Base-by-base conservation (phyloP, 2,888 invertebrate genomes). In the Chrysodeixis includens region DNA sequence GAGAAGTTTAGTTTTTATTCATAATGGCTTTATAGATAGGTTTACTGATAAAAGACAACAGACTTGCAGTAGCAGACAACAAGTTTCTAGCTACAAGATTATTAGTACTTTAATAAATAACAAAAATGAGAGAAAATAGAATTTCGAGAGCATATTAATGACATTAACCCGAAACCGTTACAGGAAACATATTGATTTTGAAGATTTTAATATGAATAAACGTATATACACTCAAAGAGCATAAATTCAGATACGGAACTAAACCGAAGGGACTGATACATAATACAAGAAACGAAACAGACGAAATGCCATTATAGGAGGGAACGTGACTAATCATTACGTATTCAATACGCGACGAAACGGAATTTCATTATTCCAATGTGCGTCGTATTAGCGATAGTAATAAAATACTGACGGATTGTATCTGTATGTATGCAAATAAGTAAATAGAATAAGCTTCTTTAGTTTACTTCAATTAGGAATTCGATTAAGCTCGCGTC, bases 301-400 rank as follows among this genome's bases (percentile, higher is more conserved):
- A 61, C 61, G 56, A 69, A 79, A 79, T 68, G 58, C 65, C 71
- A 82, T 79, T 79, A 80, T 56, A 69, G 26, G 49, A 63, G 62
- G 61, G 67, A 66, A 78, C 64, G 81, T 79, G 86, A 77, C 74
- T 71, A 68, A 69, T 78, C 83, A 86, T 88, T 86, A 84, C 71
- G 83, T 81, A 90, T 89, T 88, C 89, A 79, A 72, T 72, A 70
- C 76, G 78, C 74, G 76, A 59, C 67, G 61, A 64, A 66, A 62
- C 69, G 81, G 86, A 86, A 87, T 88, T 88, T 86, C 86, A 88
- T 89, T 85, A 87, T 82, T 77, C 82, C 76, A 67, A 69, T 74
- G 78, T 64, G 71, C 54, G 61, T 70, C 51, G 61, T 80, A 75
- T 81, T 76, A 80, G 71, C 56, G 54, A 67, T 75, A 75, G 71